phyloP scores from a whole-genome alignment of 2,113 vertebrate genomes.

The Clarias magur region DNA sequence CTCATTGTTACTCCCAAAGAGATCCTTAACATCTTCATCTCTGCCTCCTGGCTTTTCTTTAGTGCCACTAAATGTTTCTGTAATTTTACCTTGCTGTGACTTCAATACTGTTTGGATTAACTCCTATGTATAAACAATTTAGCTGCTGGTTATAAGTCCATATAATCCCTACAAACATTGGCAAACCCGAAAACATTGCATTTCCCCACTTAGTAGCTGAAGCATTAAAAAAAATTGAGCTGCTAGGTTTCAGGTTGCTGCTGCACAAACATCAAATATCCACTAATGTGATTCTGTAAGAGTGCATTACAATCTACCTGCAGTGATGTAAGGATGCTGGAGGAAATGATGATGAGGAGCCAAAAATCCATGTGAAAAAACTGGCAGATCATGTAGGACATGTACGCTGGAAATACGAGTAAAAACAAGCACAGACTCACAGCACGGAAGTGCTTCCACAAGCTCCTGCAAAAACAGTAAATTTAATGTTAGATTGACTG shows the following conservation, averaged over 20 bases:
- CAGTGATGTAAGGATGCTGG: conserved; percentile 94
- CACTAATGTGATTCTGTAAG: neutral
- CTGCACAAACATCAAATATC: neutral
- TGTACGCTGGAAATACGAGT: conserved; percentile 93
- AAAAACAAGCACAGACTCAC: conserved; percentile 93
- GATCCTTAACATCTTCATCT: too few relatives aligned
- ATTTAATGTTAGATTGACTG: neutral
- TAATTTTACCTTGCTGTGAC: neutral
- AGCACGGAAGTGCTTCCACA: conserved; percentile 97
- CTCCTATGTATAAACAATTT: neutral
- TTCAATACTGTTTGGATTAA: neutral
- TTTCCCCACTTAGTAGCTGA: neutral
- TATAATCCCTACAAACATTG: neutral
- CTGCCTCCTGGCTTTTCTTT: too few relatives aligned
- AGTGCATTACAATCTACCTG: conserved; percentile 77
- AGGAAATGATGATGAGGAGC: conserved; percentile 98
- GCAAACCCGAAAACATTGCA: neutral
- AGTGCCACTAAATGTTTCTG: too few relatives aligned
- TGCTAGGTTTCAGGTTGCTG: neutral
- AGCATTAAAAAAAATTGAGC: neutral
- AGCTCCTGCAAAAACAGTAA: conserved; percentile 76
- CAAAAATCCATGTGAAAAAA: conserved; percentile 99
- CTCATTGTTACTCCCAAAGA: too few relatives aligned
- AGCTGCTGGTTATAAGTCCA: neutral
- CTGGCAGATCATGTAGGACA: conserved; percentile 99